A percentile compares a stretch with the other conserved stretches of the same genome.
phyloP scores from a whole-genome alignment of 1,140 invertebrate species.

The Ladona fulva region DNA sequence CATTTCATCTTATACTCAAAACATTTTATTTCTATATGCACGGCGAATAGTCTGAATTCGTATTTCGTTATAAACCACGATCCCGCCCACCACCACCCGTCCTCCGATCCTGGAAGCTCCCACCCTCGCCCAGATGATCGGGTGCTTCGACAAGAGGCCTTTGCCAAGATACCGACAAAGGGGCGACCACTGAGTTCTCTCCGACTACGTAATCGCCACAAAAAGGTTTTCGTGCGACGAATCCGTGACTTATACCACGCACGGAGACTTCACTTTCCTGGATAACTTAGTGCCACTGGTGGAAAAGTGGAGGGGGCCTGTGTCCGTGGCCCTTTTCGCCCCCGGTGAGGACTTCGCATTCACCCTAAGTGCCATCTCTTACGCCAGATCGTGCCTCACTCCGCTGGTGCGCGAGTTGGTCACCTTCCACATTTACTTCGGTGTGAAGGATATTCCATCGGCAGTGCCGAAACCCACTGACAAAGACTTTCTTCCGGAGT shows the following conservation, averaged over 20 bases:
- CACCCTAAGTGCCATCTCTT: constrained; percentile 56
- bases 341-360: constrained; percentile 58
- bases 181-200: constrained; percentile 82
- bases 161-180: constrained; percentile 58
- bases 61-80: too few relatives aligned
- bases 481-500: constrained; percentile 46
- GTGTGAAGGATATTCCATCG: constrained; percentile 72
- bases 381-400: constrained; percentile 53
- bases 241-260: constrained; percentile 83
- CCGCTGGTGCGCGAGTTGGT: constrained; percentile 61
- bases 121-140: background rate
- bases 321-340: constrained; percentile 66
- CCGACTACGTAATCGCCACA: constrained; percentile 68
- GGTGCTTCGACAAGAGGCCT: constrained; percentile 54
- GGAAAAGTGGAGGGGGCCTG: constrained; percentile 57
- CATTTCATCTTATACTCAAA: too few relatives aligned
- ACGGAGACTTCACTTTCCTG: constrained; percentile 83
- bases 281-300: constrained; percentile 78
- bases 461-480: constrained; percentile 58
- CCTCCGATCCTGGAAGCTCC: background rate
- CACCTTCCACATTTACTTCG: constrained; percentile 81
- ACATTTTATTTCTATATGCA: too few relatives aligned
- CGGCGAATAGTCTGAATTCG: too few relatives aligned
- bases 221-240: constrained; percentile 59
- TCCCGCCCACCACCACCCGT: background rate